Evolutionary conservation across 2,113 vertebrate species (phyloP), one percentile per base, ranked within the genome.

Genomic region (Aix galericulata): DNA sequence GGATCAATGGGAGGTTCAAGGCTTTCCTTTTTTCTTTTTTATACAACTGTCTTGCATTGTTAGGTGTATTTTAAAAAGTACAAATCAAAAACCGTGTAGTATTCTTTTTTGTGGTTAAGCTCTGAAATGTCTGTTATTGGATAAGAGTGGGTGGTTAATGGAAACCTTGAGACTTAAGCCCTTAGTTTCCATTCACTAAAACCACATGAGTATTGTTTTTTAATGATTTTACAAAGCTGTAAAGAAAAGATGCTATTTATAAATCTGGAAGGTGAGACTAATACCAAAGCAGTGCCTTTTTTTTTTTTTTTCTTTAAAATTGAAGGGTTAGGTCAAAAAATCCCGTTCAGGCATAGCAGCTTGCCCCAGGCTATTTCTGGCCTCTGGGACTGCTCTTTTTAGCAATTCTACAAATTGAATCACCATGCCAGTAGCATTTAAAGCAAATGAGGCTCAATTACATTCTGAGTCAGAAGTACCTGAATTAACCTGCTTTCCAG

Each of bases 401-500:
- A 90, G 80, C 56, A 72, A n/a, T 18, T 38, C 53, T 95, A 84
- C 92, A 73, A 94, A 95, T 86, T 93, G 88, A 96, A 94, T 97
- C 92, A 82, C 60, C 2, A 44, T 86, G 66, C 58, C 59, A 42
- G 90, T 63, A 82, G 73, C 73, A 64, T 92, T 95, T 95, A 78
- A 72, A 91, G 88, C 69, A 82, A 93, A 80, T 79, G 50, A 89
- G 81, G 71, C 66, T 96, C 88, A 82, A 91, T 96, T 96, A 91
- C 62, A 13, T 67, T 89, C 69, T 95, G 93, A 95, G 88, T 97
- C 93, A 97, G 93, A 86, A 29, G 23, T 64, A 86, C 90, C 82
- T 92, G 92, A 95, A 96, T 94, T 94, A 96, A 95, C 90, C 86
- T 95, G 91, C 85, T 96, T 96, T 97, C 94, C 69, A 96, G 86